Evolutionary conservation across 2,113 vertebrate genomes (phyloP).

Genomic region (Neotragus moschatus): DNA sequence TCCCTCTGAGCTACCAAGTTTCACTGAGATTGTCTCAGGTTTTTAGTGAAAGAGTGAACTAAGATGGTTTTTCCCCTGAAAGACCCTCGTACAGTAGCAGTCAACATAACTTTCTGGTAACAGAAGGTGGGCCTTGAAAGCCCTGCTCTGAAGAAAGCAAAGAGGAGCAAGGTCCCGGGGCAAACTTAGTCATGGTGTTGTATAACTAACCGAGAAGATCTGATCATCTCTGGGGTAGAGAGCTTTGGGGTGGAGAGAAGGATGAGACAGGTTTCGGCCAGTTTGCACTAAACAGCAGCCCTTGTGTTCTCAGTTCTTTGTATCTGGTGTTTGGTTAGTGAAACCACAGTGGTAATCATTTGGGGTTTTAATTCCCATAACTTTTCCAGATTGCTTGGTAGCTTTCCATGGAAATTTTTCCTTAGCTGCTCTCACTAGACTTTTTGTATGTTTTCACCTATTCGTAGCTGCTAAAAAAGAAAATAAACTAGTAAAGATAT

Average conservation of each 20-base stretch:
- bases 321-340: background rate
- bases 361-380: background rate
- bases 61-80: background rate
- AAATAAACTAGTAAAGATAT: constrained; percentile 39
- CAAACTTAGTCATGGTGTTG: background rate
- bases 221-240: background rate
- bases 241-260: background rate
- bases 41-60: accelerated
- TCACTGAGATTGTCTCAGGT: background rate
- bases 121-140: background rate
- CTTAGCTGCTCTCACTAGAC: background rate
- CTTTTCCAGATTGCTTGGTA: background rate
- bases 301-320: background rate
- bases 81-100: background rate
- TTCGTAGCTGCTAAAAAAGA: constrained; percentile 40
- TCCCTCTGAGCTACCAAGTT: background rate
- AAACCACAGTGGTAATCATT: constrained; percentile 32
- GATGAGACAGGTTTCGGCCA: background rate
- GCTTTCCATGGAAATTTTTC: constrained; percentile 28
- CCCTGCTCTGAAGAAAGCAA: background rate
- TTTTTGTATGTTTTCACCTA: constrained; percentile 8
- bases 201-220: background rate
- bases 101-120: background rate
- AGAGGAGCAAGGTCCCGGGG: background rate
- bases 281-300: background rate